These are phyloP conservation scores for Phaonia tiefii DNA, from an alignment of 2,888 invertebrate species.

Conservation along the genomic window DNA sequence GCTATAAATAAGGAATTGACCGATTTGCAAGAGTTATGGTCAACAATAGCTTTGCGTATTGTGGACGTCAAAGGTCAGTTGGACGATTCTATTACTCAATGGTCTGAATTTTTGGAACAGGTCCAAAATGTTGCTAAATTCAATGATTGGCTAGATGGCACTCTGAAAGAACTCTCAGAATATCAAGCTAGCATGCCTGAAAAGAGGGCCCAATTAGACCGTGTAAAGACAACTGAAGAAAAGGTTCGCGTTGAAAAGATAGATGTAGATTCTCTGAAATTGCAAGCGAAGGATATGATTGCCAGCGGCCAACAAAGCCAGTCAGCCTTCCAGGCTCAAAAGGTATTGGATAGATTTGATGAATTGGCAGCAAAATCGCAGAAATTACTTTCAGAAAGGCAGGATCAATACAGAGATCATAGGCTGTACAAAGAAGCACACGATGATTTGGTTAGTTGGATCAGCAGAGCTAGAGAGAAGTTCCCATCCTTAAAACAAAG, in stretches of 20 bases:
- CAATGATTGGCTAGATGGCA: conserved; percentile 88
- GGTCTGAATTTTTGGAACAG: conserved; percentile 94
- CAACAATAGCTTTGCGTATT: conserved; percentile 91
- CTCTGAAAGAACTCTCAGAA: conserved; percentile 87
- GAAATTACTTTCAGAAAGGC: conserved; percentile 88
- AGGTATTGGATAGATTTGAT: conserved; percentile 92
- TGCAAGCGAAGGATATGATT: conserved; percentile 92
- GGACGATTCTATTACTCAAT: conserved; percentile 94
- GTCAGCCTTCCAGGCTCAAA: conserved; percentile 91
- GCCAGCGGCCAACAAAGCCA: conserved; percentile 92
- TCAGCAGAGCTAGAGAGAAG: conserved; percentile 92
- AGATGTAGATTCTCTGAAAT: conserved; percentile 91
- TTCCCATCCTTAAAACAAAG: conserved; percentile 93
- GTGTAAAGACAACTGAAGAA: conserved; percentile 92
- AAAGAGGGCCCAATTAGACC: conserved; percentile 91
- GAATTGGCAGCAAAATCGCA: conserved; percentile 88
- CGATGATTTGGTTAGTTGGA: conserved; percentile 94
- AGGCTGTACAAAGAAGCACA: conserved; percentile 94
- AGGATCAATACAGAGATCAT: conserved; percentile 93
- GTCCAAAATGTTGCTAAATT: conserved; percentile 92
- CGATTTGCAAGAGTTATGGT: conserved; percentile 94
- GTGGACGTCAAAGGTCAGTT: conserved; percentile 93
- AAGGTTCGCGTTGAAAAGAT: conserved; percentile 94
- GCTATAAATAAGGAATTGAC: conserved; percentile 91
- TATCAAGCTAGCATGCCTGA: conserved; percentile 91